These are phyloP conservation scores for Epistrophe grossulariae DNA, from an alignment of 2,888 invertebrate genomes.

Conservation along the genomic window DNA sequence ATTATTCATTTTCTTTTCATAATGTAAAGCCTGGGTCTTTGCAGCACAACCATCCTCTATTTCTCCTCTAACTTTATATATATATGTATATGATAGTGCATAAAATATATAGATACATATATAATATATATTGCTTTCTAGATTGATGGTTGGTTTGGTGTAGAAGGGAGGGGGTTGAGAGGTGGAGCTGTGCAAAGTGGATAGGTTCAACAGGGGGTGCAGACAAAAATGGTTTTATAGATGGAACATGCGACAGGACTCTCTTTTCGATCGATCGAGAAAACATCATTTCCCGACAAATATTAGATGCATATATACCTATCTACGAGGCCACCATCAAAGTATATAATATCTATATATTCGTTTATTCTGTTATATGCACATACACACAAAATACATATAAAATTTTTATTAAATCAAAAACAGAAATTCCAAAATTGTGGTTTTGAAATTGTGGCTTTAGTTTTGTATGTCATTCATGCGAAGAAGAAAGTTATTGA, in stretches of 20 bases:
- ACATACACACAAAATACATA: background rate
- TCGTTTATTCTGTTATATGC: background rate
- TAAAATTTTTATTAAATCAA: constrained; percentile 41
- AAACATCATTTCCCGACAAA: constrained; percentile 28
- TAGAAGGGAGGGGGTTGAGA: background rate
- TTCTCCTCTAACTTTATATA: constrained; percentile 26
- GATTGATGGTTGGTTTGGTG: constrained; percentile 47
- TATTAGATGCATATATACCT: background rate
- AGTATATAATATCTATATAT: background rate
- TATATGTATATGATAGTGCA: background rate
- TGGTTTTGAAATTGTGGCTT: constrained; percentile 42
- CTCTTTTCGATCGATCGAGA: constrained; percentile 60
- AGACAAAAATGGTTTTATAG: constrained; percentile 17
- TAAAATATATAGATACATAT: background rate
- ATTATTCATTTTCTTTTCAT: constrained; percentile 75
- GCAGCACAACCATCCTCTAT: constrained; percentile 25
- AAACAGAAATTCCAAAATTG: constrained; percentile 60
- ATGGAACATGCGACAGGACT: constrained; percentile 26
- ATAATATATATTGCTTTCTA: constrained; percentile 51
- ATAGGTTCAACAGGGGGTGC: background rate
- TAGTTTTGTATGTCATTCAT: constrained; percentile 21
- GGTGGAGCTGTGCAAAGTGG: background rate
- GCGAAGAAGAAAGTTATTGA: constrained; percentile 46
- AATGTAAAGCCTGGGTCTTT: constrained; percentile 69
- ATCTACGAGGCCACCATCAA: constrained; percentile 11